Conservation (phyloP, 2,888 invertebrate species). For the Pomacea canaliculata region DNA sequence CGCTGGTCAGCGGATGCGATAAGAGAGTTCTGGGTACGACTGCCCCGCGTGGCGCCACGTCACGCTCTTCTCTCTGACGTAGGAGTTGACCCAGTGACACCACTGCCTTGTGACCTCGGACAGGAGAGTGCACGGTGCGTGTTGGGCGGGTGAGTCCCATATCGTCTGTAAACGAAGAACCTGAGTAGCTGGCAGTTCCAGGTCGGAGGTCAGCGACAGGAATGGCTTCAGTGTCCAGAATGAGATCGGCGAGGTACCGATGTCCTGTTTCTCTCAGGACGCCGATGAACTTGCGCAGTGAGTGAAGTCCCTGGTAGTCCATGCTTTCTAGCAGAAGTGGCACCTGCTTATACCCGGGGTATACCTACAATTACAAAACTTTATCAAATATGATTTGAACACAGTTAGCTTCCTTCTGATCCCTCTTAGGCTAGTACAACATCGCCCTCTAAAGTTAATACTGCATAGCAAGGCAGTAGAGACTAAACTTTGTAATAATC, state of each 20-base stretch:
- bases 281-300: slow-evolving; percentile 36
- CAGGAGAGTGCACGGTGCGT: slow-evolving; percentile 1
- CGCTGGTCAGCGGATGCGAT: slow-evolving; percentile 18
- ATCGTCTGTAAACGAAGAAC: neutral
- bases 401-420: too few relatives aligned
- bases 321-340: slow-evolving; percentile 28
- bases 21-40: slow-evolving; percentile 28
- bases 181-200: neutral
- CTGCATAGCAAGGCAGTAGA: too few relatives aligned
- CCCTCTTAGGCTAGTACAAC: too few relatives aligned
- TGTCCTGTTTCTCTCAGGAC: slow-evolving; percentile 36
- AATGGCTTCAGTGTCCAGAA: slow-evolving; percentile 37
- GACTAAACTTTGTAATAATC: too few relatives aligned
- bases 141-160: neutral
- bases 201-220: slow-evolving; percentile 19
- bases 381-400: too few relatives aligned
- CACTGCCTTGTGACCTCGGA: neutral
- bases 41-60: slow-evolving; percentile 18
- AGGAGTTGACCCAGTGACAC: slow-evolving; percentile 14
- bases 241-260: slow-evolving; percentile 35
- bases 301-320: slow-evolving; percentile 29
- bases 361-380: slow-evolving; percentile 9
- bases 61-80: slow-evolving; percentile 17
- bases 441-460: too few relatives aligned
- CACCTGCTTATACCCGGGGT: slow-evolving; percentile 31